Evolutionary conservation across 2,797 vertebrate species (phyloP).

Genomic region (Epinephelus malabaricus): DNA sequence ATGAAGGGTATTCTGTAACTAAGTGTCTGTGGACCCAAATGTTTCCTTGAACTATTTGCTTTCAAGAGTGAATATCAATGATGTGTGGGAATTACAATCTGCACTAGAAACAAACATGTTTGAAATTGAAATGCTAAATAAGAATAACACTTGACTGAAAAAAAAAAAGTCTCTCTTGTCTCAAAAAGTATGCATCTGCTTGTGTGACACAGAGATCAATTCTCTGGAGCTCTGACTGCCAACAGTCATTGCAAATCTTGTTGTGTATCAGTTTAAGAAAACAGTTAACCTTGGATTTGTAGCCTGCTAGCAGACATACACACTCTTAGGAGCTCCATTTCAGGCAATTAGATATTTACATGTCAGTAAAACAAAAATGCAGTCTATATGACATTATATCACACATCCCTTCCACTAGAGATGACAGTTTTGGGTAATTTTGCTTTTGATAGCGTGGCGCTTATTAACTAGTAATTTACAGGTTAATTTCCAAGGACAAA

Average conservation of each 20-base stretch:
- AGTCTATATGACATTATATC: no score
- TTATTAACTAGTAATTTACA: no score
- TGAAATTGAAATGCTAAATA: conserved; percentile 77
- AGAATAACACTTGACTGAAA: conserved; percentile 33
- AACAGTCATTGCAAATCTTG: conserved; percentile 28
- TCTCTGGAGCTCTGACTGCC: conserved; percentile 14
- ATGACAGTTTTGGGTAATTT: no score
- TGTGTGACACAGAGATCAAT: conserved; percentile 43
- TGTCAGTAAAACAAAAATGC: not conserved
- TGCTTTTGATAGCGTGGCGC: no score
- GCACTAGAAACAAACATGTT: conserved; percentile 76
- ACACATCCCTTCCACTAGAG: not conserved
- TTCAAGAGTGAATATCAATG: conserved; percentile 83
- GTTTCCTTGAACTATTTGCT: conserved; percentile 80
- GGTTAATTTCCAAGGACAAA: no score
- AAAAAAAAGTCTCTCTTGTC: conserved; percentile 20
- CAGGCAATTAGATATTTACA: not conserved
- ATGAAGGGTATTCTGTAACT: conserved; percentile 62
- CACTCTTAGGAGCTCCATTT: not conserved
- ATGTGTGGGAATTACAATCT: conserved; percentile 77
- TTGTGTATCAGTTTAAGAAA: conserved; percentile 23
- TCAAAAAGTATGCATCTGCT: conserved; percentile 14
- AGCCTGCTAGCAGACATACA: not conserved
- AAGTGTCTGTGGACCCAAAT: conserved; percentile 68
- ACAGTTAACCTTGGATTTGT: conserved; percentile 21